A percentile compares a stretch with the other conserved stretches of the same genome.
Evolutionary conservation across 2,888 invertebrate genomes (phyloP).

Genomic region (Ferdinandea cuprea): DNA sequence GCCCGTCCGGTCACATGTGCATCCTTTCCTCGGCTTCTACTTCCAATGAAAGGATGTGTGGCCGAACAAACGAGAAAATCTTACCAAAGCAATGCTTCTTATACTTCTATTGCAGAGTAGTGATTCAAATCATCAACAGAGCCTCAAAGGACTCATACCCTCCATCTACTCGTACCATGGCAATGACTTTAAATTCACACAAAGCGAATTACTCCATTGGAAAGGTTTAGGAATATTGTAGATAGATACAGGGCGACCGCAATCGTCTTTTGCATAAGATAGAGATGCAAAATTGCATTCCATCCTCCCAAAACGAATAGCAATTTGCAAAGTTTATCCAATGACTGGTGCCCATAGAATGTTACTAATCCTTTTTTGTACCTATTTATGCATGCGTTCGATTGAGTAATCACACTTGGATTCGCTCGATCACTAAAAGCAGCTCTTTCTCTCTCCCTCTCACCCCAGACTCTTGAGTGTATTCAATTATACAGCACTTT

Average conservation of each 20-base stretch:
- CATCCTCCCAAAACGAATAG: not conserved
- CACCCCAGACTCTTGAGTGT: conserved; percentile 30
- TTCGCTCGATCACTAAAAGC: conserved; percentile 20
- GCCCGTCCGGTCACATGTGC: too few relatives aligned
- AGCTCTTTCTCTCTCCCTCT: too few relatives aligned
- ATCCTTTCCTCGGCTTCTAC: not conserved
- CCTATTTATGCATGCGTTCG: conserved; percentile 54
- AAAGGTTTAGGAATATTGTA: not conserved
- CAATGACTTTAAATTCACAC: conserved; percentile 7
- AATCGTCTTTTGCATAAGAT: not conserved
- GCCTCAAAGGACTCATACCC: not conserved
- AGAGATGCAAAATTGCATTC: not conserved
- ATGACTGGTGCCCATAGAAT: conserved; percentile 7
- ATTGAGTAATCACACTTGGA: conserved; percentile 71
- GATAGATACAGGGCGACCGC: too few relatives aligned
- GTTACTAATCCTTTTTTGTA: conserved; percentile 57
- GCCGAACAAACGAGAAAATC: not conserved
- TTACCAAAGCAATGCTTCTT: not conserved
- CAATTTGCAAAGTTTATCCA: conserved; percentile 25
- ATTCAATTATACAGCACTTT: conserved; percentile 67
- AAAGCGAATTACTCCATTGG: conserved; percentile 8
- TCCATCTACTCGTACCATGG: not conserved
- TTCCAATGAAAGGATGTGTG: not conserved
- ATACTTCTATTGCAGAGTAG: not conserved
- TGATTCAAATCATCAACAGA: not conserved